Base-by-base conservation (phyloP, 2,113 vertebrate genomes). In the Phalacrocorax aristotelis region DNA sequence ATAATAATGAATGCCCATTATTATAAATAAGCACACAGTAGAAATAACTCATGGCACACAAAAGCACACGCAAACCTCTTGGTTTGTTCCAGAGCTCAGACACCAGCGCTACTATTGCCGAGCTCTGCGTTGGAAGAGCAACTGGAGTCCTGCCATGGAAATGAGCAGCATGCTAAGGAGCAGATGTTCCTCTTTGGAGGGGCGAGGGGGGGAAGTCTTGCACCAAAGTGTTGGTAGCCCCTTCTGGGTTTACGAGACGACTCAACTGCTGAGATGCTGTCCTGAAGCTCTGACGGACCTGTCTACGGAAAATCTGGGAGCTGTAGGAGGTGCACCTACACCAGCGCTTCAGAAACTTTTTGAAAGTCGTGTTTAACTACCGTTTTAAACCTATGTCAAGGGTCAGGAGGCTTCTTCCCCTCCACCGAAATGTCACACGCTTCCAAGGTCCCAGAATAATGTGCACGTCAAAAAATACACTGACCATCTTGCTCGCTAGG, bases 1-100 rank as follows among this genome's bases (percentile, higher is more conserved):
- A 97, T 97, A 87, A 97, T 98, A 97, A 98, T 98, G 98, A 98
- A 98, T 98, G 98, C 96, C 96, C 97, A 98, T 98, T 98, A 98
- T 98, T 98, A 98, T 97, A 98, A 98, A 98, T 97, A 98, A 98
- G 97, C 95, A 87, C 96, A 94, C 90, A 97, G 98, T 97, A 98
- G 97, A 97, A 98, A 97, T 98, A 98, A 98, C 93, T 86, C 97
- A 97, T 90, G 96, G 98, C 95, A 95, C 98, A 98, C 98, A 98
- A 98, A 98, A 97, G 97, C 97, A 96, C 97, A 97, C 88, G 97
- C 96, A 98, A 97, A 94, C 96, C 97, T 54, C 97, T 98, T 62
- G 91, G 97, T 97, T 95, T 98, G 95, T 97, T 98, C 98, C 98
- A 98, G 97, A 97, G 97, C 98, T 97, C 96, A 97, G 98, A 98